These are phyloP conservation scores for Sitta europaea DNA, from an alignment of 2,113 vertebrate genomes.

Conservation along the genomic window DNA sequence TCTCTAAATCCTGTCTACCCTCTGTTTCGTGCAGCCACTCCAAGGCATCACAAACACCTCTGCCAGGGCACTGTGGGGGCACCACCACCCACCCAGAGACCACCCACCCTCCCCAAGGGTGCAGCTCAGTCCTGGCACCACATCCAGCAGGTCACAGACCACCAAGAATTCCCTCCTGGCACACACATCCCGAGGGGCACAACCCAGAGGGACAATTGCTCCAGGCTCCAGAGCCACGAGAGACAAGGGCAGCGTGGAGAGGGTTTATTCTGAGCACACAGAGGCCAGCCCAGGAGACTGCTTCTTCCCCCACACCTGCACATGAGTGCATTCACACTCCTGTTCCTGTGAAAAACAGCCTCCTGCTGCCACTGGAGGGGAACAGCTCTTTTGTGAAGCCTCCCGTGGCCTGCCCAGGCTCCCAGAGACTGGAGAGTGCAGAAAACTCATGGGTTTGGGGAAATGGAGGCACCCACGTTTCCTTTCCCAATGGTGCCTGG, in stretches of 20 bases:
- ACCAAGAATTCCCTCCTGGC: fast-evolving
- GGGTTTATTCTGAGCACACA: neutral
- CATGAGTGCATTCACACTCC: neutral
- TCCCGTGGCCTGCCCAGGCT: fast-evolving
- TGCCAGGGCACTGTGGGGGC: neutral
- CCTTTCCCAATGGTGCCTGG: neutral
- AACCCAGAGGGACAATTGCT: neutral
- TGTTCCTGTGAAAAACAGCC: neutral
- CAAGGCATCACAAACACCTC: neutral
- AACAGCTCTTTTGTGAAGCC: neutral
- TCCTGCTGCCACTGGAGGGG: neutral
- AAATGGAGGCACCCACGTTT: neutral
- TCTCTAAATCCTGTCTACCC: neutral
- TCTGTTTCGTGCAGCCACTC: too few species aligned
- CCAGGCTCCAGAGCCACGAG: neutral
- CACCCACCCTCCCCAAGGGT: neutral
- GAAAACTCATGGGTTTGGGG: neutral
- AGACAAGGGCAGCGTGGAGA: neutral
- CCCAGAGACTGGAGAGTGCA: neutral
- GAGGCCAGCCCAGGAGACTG: neutral
- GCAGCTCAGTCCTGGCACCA: neutral
- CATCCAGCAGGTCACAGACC: fast-evolving
- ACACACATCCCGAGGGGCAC: neutral
- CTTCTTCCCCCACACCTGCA: neutral
- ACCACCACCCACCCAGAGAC: neutral